phyloP scores from a whole-genome alignment of 2,888 invertebrate species.

The Eudemis profundana region DNA sequence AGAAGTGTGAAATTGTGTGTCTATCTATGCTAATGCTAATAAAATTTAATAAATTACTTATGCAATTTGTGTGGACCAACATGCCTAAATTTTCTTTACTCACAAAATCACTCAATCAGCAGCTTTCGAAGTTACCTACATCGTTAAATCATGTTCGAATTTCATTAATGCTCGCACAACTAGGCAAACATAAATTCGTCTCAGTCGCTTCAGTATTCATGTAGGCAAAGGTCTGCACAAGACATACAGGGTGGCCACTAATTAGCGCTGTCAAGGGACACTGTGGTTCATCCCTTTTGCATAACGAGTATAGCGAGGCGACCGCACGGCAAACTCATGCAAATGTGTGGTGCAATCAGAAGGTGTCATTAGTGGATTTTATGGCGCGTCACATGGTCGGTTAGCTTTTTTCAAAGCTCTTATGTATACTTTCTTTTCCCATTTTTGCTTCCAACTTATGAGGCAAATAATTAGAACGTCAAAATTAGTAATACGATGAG shows the following conservation, averaged over 20 bases:
- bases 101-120: background rate
- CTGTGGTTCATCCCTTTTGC: slow-evolving; percentile 38
- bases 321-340: slow-evolving; percentile 41
- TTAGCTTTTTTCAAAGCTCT: too few species aligned
- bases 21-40: too few species aligned
- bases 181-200: slow-evolving; percentile 8
- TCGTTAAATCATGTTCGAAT: background rate
- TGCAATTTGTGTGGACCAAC: too few species aligned
- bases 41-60: background rate
- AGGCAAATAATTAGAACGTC: too few species aligned
- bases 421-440: too few species aligned
- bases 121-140: background rate
- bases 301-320: slow-evolving; percentile 30
- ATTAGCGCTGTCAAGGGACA: slow-evolving; percentile 36
- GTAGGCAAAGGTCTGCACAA: slow-evolving; percentile 27
- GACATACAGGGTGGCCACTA: slow-evolving; percentile 31
- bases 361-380: slow-evolving; percentile 25
- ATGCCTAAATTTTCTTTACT: background rate
- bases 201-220: slow-evolving; percentile 25
- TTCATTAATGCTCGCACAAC: slow-evolving; percentile 3
- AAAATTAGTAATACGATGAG: too few species aligned
- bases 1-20: too few species aligned
- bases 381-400: background rate
- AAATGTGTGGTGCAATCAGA: slow-evolving; percentile 41
- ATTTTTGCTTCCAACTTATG: too few species aligned